phyloP scores from a whole-genome alignment of 2,113 vertebrate species.

The Elephantulus edwardii region DNA sequence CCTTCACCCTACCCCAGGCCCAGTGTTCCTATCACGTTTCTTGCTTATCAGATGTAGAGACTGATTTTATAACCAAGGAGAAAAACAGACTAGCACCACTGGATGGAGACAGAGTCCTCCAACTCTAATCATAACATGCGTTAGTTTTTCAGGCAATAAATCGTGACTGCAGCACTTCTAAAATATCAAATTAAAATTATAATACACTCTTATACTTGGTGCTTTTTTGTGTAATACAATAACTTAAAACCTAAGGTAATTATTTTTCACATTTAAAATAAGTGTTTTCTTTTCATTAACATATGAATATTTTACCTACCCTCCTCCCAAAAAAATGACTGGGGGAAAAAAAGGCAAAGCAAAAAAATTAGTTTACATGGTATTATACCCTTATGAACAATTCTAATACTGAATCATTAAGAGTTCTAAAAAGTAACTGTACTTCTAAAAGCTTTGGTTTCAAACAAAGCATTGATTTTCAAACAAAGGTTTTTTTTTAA shows the following conservation, averaged over 20 bases:
- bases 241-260: neutral
- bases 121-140: neutral
- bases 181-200: slow-evolving; percentile 13
- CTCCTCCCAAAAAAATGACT: neutral
- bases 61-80: neutral
- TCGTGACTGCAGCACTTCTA: slow-evolving; percentile 8
- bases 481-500: too few relatives aligned
- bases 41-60: neutral
- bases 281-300: neutral
- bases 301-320: neutral
- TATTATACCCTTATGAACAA: neutral
- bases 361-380: neutral
- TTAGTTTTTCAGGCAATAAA: slow-evolving; percentile 20
- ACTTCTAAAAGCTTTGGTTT: slow-evolving; percentile 35
- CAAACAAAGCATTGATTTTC: too few relatives aligned
- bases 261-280: slow-evolving; percentile 14
- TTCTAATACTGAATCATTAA: neutral
- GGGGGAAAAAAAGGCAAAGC: neutral
- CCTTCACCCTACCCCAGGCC: neutral
- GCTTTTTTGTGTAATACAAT: neutral
- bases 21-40: neutral
- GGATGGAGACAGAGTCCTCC: slow-evolving; percentile 62
- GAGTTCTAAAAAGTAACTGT: neutral
- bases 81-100: slow-evolving; percentile 21
- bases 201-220: slow-evolving; percentile 1